Evolutionary conservation across 2,797 vertebrate species (phyloP).

Genomic region (Tamandua tetradactyla): DNA sequence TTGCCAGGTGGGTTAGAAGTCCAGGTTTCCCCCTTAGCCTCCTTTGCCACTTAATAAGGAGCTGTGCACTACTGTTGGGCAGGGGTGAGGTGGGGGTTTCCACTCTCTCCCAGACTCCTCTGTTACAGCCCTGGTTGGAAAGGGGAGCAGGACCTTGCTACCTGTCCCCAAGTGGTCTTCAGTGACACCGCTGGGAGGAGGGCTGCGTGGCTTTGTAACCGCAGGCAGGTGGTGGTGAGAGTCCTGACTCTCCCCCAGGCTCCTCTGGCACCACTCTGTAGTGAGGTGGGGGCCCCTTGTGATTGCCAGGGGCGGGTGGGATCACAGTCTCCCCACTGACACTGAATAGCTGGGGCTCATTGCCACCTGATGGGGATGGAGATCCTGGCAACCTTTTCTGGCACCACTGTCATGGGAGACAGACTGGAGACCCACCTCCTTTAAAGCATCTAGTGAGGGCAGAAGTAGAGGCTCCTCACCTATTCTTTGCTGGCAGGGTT

Average conservation of each 20-base stretch:
- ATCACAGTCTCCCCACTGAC: neutral
- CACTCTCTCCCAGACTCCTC: too few relatives aligned
- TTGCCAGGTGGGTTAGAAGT: too few relatives aligned
- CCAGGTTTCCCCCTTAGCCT: too few relatives aligned
- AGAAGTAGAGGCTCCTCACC: neutral
- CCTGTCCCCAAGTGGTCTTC: neutral
- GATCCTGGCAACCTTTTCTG: too few relatives aligned
- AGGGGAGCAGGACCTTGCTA: neutral
- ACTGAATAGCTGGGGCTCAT: neutral
- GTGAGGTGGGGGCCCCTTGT: neutral
- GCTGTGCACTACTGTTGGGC: too few relatives aligned
- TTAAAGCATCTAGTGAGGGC: neutral
- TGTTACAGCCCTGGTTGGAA: too few relatives aligned
- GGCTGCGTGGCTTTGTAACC: neutral
- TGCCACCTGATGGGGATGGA: too few relatives aligned
- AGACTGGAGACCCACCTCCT: neutral
- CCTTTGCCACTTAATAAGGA: too few relatives aligned
- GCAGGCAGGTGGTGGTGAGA: neutral
- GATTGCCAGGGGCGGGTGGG: neutral
- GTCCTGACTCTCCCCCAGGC: neutral
- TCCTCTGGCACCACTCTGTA: too few relatives aligned
- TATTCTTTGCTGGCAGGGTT: neutral
- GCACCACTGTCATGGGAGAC: neutral
- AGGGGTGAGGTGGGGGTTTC: too few relatives aligned
- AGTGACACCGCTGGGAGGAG: neutral